Evolutionary conservation across 2,888 invertebrate species (phyloP), one percentile per base, ranked within the genome.

Genomic region (Sinopyrophorus schimmeli): DNA sequence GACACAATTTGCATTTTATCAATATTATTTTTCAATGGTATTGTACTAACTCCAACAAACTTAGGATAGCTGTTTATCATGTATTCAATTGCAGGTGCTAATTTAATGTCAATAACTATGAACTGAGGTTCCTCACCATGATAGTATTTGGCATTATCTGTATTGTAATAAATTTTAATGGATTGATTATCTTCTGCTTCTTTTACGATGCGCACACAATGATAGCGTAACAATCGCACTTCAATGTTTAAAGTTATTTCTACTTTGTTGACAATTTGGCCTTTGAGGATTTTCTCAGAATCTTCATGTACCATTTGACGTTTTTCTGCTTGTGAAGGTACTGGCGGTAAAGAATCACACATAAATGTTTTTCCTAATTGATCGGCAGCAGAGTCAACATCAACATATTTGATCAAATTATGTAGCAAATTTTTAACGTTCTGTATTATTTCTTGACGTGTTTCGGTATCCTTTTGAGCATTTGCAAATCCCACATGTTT

Each of bases 341-440:
- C 78, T 0, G 97, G 97, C 0, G 98, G 97, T 41, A 98, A 74
- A 2, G 90, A 89, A 71, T 90, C 90, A 63, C 89, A 86, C 67
- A 94, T 86, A 65, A 86, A 92, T 57, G 83, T 81, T 63, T 87
- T 89, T 1, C 87, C 89, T 78, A 96, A 79, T 72, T 88, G 83
- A 73, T 98, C 98, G 1, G 89, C 89, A 9, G 89, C 91, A 21
- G 81, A 79, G 71, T 97, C 91, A 27, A 86, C 73, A 21, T 86
- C 81, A 1, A 84, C 71, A 63, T 84, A 75, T 18, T 80, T 65
- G 37, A 82, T 72, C 30, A 89, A 67, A 60, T 79, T 80, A 10
- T 74, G 69, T 66, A 89, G 77, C 15, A 89, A 68, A 1, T 73
- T 70, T 35, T 76, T 71, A 0, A 85, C 69, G 42, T 80, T 74